Conservation (phyloP, 2,888 invertebrate species). For the Empis stercorea region DNA sequence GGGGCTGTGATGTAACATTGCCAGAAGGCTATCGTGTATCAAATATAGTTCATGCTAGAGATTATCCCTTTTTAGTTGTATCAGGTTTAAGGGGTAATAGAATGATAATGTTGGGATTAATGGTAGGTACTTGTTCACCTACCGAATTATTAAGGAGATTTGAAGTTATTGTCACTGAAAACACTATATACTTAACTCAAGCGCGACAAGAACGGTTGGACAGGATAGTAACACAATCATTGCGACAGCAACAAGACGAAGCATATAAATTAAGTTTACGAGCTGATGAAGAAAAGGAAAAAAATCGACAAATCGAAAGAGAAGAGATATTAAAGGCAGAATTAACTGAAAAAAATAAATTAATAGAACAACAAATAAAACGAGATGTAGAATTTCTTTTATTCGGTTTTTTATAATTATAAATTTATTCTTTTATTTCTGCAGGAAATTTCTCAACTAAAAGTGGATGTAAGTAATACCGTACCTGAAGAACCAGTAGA, state of each 20-base stretch:
- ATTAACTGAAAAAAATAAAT: constrained; percentile 33
- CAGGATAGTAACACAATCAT: constrained; percentile 62
- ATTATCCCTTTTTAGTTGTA: constrained; percentile 71
- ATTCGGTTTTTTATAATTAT: constrained; percentile 1
- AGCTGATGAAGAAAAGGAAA: constrained; percentile 84
- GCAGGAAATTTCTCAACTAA: constrained; percentile 46
- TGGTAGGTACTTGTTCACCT: constrained; percentile 68
- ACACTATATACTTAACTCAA: constrained; percentile 67
- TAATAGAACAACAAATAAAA: constrained; percentile 38
- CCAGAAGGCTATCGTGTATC: constrained; percentile 81
- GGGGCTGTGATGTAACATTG: constrained; percentile 74
- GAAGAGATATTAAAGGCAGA: constrained; percentile 37
- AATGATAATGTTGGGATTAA: constrained; percentile 77
- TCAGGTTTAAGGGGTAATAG: constrained; percentile 73
- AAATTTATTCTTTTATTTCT: constrained; percentile 12
- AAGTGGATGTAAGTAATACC: constrained; percentile 44
- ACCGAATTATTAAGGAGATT: constrained; percentile 53
- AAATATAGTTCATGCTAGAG: constrained; percentile 64
- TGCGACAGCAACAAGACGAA: constrained; percentile 76
- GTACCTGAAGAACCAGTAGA: constrained; percentile 59
- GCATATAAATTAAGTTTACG: constrained; percentile 75
- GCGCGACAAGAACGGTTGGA: constrained; percentile 69
- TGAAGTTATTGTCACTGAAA: constrained; percentile 59
- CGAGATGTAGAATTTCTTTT: constrained; percentile 17
- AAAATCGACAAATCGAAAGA: constrained; percentile 44